Percentiles rank a stretch among this genome's conserved stretches.
Conservation (phyloP, 2,113 vertebrate genomes). For the Pterocles orientalis region DNA sequence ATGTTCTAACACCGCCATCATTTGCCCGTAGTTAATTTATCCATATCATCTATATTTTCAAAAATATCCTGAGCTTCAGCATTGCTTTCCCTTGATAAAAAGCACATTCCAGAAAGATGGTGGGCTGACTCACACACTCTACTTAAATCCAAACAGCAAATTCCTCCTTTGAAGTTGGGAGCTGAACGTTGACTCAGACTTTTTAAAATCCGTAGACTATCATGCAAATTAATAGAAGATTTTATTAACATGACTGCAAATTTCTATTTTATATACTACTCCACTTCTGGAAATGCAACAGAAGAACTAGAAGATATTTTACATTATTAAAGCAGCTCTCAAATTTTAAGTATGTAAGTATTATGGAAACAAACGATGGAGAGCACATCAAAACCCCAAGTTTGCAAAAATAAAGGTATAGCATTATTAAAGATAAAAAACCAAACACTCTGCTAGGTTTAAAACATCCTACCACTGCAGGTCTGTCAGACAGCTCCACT, state of each 20-base stretch:
- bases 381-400: neutral
- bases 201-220: neutral
- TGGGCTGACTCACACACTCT: constrained; percentile 23
- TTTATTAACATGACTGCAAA: neutral
- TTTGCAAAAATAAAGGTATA: neutral
- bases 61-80: neutral
- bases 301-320: neutral
- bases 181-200: constrained; percentile 25
- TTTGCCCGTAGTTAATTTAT: neutral
- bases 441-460: neutral
- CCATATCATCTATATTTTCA: neutral
- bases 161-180: constrained; percentile 4
- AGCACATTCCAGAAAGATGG: constrained; percentile 40
- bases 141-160: neutral
- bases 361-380: neutral
- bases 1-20: neutral
- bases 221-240: neutral
- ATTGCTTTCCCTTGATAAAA: neutral
- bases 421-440: neutral
- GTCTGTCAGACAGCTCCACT: neutral
- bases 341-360: neutral
- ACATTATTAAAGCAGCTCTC: neutral
- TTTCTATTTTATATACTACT: neutral
- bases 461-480: neutral
- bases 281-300: neutral